Percentiles rank a stretch among this genome's conserved stretches.
These are phyloP conservation scores for Saguinus midas DNA, from an alignment of 2,113 vertebrate genomes.

Conservation along the genomic window DNA sequence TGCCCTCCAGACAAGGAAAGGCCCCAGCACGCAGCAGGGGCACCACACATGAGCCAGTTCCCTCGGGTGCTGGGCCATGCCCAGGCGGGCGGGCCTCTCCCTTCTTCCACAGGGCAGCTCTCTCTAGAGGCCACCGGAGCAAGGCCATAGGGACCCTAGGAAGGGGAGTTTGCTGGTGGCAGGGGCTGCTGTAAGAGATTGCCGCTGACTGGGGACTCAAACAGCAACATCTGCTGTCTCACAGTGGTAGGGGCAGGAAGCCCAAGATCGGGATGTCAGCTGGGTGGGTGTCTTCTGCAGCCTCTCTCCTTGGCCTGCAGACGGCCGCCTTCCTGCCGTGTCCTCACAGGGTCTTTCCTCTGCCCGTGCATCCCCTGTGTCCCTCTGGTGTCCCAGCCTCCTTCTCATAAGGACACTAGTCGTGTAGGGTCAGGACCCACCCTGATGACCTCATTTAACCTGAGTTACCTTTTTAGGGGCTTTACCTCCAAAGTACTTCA, in stretches of 20 bases:
- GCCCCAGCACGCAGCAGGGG: neutral
- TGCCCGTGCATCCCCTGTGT: neutral
- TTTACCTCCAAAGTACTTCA: neutral
- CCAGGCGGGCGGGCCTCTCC: neutral
- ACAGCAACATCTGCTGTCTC: neutral
- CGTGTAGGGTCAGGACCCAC: neutral
- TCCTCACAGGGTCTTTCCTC: neutral
- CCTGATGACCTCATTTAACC: neutral
- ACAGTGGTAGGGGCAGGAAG: neutral
- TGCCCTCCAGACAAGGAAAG: neutral
- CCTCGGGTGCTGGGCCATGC: neutral
- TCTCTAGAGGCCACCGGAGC: neutral
- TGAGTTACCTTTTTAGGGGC: neutral
- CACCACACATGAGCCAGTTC: fast-evolving
- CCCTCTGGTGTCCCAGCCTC: neutral
- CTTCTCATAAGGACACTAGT: neutral
- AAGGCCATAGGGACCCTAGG: neutral
- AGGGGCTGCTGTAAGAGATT: neutral
- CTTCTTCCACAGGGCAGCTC: neutral
- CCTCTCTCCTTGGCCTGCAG: neutral
- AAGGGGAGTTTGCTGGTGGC: neutral
- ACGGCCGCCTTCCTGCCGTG: neutral
- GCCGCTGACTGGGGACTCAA: neutral
- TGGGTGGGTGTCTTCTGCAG: neutral
- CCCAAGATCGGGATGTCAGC: neutral